phyloP scores from a whole-genome alignment of 2,113 vertebrate genomes.

The Nestor notabilis region DNA sequence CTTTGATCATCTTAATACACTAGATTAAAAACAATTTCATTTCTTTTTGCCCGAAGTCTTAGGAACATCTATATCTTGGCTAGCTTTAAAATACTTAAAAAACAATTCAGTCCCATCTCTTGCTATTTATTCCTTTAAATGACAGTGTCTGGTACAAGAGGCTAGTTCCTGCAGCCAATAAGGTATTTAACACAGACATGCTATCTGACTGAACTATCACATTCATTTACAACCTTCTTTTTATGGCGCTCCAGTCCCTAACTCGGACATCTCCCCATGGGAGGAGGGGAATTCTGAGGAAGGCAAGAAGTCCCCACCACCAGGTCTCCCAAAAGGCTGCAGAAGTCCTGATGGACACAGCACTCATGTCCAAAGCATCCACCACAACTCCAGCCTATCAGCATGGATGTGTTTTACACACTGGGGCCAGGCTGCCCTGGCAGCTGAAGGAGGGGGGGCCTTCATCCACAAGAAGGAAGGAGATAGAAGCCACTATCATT shows the following conservation, averaged over 20 bases:
- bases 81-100: slow-evolving; percentile 28
- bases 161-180: not conserved
- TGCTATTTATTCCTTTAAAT: slow-evolving; percentile 16
- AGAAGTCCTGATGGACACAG: not conserved
- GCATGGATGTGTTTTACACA: not conserved
- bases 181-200: not conserved
- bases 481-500: not conserved
- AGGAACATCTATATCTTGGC: not conserved
- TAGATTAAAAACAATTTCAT: not conserved
- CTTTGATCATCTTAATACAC: slow-evolving; percentile 19
- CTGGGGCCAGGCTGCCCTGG: not conserved
- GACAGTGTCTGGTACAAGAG: not conserved
- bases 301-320: not conserved
- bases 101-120: slow-evolving; percentile 6
- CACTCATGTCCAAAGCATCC: not conserved
- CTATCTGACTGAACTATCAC: not conserved
- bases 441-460: not conserved
- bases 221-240: not conserved
- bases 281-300: not conserved
- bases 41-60: slow-evolving; percentile 34
- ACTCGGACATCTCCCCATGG: fast-evolving
- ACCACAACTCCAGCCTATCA: fast-evolving
- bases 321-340: not conserved
- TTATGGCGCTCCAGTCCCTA: not conserved
- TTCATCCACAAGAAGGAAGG: not conserved